Conservation (phyloP, 2,888 invertebrate genomes). For the Tipula helvola region DNA sequence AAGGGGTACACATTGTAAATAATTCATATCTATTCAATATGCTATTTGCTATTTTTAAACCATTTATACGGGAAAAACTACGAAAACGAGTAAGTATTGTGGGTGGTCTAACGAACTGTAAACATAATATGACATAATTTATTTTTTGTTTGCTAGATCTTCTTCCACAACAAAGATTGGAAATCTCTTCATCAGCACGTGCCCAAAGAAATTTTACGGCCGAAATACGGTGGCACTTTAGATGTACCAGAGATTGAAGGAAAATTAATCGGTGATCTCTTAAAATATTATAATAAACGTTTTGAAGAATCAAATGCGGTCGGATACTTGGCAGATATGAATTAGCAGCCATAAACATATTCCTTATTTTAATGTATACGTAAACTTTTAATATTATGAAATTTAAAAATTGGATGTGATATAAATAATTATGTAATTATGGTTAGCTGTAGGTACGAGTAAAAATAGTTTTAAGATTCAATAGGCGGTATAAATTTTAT, state of each 20-base stretch:
- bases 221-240: slow-evolving; percentile 52
- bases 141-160: slow-evolving; percentile 36
- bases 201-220: slow-evolving; percentile 45
- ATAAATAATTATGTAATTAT: not conserved
- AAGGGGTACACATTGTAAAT: slow-evolving; percentile 77
- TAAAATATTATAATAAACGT: slow-evolving; percentile 50
- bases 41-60: slow-evolving; percentile 75
- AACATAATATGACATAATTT: not conserved
- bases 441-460: not conserved
- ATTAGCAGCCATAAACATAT: not conserved
- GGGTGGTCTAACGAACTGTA: not conserved
- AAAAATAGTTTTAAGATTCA: not conserved
- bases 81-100: slow-evolving; percentile 51
- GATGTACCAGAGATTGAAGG: slow-evolving; percentile 51
- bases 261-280: slow-evolving; percentile 50
- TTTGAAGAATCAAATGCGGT: slow-evolving; percentile 46
- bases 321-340: slow-evolving; percentile 30
- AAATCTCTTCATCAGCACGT: slow-evolving; percentile 46
- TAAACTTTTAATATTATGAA: not conserved
- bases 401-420: not conserved
- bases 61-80: slow-evolving; percentile 73
- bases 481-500: not conserved
- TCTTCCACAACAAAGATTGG: slow-evolving; percentile 60
- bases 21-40: slow-evolving; percentile 79
- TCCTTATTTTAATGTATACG: no score